Conservation (phyloP, 1,140 invertebrate genomes). For the Lucilia sericata region DNA sequence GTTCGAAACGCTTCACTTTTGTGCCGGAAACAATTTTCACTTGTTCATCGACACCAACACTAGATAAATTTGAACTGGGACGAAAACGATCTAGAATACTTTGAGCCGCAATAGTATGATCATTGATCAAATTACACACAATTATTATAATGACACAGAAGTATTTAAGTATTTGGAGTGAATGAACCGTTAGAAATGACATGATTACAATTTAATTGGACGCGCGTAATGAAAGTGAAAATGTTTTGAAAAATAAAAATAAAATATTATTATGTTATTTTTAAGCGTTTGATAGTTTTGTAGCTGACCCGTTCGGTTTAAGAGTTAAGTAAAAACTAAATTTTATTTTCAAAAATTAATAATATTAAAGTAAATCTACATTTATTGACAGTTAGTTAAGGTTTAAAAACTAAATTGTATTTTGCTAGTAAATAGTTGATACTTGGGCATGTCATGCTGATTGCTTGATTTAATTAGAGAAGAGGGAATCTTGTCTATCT, state of each 20-base stretch:
- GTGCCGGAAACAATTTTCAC: constrained; percentile 64
- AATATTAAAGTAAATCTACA: background rate
- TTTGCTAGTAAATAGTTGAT: background rate
- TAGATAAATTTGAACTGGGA: constrained; percentile 39
- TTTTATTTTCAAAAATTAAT: background rate
- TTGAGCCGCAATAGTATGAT: constrained; percentile 55
- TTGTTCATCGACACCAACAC: constrained; percentile 56
- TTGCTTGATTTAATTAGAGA: constrained; percentile 24
- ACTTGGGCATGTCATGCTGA: background rate
- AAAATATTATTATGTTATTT: too few relatives aligned
- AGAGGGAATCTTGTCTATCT: background rate
- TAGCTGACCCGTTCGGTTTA: background rate
- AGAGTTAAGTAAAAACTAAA: background rate
- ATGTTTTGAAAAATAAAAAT: background rate
- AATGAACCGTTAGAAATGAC: constrained; percentile 21
- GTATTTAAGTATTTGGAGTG: background rate
- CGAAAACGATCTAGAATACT: constrained; percentile 58
- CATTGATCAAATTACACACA: constrained; percentile 46
- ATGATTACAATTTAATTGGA: constrained; percentile 9
- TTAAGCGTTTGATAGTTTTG: background rate
- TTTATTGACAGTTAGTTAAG: background rate
- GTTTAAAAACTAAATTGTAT: background rate
- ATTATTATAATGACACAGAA: constrained; percentile 12
- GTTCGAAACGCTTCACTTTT: constrained; percentile 64
- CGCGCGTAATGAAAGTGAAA: background rate